phyloP scores from a whole-genome alignment of 2,113 vertebrate genomes.

The Lamprologus callipterus region DNA sequence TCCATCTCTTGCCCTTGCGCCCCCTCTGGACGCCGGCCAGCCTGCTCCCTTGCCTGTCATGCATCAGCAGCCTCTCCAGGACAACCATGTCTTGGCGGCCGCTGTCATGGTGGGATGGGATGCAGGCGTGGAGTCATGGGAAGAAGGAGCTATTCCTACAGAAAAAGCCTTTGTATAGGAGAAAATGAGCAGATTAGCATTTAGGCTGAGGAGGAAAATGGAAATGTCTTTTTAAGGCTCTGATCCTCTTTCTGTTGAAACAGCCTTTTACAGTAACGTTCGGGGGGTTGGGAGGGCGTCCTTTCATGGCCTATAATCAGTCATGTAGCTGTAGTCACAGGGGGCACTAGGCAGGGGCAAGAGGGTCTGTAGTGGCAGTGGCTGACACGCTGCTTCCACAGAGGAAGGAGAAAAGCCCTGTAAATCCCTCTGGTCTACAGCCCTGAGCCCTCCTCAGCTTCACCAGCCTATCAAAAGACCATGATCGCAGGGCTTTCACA shows the following conservation, averaged over 20 bases:
- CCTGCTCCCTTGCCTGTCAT: conserved; percentile 11
- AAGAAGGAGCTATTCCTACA: not conserved
- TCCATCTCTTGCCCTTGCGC: conserved; percentile 38
- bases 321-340: conserved; percentile 15
- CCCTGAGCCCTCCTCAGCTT: conserved; percentile 51
- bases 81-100: not conserved
- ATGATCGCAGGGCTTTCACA: conserved; percentile 55
- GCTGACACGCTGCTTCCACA: conserved; percentile 47
- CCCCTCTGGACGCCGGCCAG: conserved; percentile 4
- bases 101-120: not conserved
- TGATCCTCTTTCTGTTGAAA: conserved; percentile 23
- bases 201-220: conserved; percentile 27
- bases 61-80: conserved; percentile 37
- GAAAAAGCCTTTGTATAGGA: conserved; percentile 14
- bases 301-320: conserved; percentile 28
- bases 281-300: not conserved
- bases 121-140: not conserved
- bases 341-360: conserved; percentile 26
- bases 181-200: conserved; percentile 54
- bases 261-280: conserved; percentile 13
- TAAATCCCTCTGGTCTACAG: conserved; percentile 59
- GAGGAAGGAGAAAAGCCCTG: conserved; percentile 67
- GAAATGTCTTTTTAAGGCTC: conserved; percentile 20
- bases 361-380: conserved; percentile 26
- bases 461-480: conserved; percentile 52